phyloP scores from a whole-genome alignment of 2,797 vertebrate species.

The Bothrops alternatus region DNA sequence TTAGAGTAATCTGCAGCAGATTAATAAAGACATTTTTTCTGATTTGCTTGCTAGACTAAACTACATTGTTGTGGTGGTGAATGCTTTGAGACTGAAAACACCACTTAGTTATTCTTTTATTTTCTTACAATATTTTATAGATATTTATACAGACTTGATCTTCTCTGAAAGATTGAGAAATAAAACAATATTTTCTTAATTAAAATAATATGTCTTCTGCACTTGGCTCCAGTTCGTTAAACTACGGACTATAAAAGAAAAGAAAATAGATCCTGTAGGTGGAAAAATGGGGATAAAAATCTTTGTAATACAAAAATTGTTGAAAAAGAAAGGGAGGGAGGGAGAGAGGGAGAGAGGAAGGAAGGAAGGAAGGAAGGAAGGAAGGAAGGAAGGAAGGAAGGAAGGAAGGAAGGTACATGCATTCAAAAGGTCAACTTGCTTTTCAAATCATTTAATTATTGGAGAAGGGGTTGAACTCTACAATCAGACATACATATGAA shows the following conservation, averaged over 20 bases:
- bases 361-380: no score
- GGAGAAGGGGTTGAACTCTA: not conserved
- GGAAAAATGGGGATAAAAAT: not conserved
- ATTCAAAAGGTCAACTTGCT: not conserved
- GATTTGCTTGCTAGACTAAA: not conserved
- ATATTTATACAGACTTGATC: not conserved
- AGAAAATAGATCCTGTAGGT: not conserved
- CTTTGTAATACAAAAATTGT: not conserved
- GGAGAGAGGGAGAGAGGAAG: not conserved
- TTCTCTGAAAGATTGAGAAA: not conserved
- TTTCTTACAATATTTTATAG: not conserved
- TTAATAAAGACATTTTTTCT: not conserved
- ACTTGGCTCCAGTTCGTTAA: not conserved
- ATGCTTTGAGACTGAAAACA: not conserved
- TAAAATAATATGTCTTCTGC: not conserved
- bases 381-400: not conserved
- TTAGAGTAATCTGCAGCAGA: not conserved
- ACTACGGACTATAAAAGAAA: not conserved
- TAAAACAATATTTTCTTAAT: not conserved
- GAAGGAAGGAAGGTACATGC: not conserved
- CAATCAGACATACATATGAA: not conserved
- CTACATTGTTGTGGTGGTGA: not conserved
- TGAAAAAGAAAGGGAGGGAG: not conserved
- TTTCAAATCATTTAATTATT: not conserved
- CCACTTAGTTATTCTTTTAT: not conserved